A percentile compares a stretch with the other conserved stretches of the same genome.
Conservation (phyloP, 2,888 invertebrate species). For the Phymatocera aterrima region DNA sequence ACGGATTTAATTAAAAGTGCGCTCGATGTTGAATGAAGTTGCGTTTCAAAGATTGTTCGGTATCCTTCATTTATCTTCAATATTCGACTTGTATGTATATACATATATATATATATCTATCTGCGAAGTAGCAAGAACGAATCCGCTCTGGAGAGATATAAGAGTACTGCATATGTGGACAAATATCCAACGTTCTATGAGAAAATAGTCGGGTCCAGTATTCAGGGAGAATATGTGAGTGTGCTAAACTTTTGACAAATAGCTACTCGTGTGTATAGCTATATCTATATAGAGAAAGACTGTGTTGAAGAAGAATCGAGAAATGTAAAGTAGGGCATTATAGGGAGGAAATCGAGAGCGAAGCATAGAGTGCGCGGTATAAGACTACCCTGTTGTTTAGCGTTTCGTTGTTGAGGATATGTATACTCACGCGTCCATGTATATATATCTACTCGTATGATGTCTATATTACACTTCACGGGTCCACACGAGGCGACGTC, state of each 20-base stretch:
- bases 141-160: neutral
- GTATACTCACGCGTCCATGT: neutral
- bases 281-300: neutral
- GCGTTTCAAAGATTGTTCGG: no score
- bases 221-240: neutral
- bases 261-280: neutral
- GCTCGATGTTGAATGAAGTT: no score
- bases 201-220: neutral
- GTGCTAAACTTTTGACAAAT: neutral
- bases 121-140: neutral
- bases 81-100: neutral
- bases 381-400: neutral
- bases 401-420: neutral
- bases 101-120: neutral
- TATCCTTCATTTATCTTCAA: no score
- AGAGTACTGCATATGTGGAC: slow-evolving; percentile 7
- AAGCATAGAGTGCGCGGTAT: neutral
- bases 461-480: neutral
- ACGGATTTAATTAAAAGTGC: no score
- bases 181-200: neutral
- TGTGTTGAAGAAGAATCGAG: neutral
- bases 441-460: no score
- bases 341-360: neutral
- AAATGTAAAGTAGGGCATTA: slow-evolving; percentile 11
- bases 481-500: neutral